Conservation (phyloP, 2,888 invertebrate genomes). For the Flexamia atlantica region DNA sequence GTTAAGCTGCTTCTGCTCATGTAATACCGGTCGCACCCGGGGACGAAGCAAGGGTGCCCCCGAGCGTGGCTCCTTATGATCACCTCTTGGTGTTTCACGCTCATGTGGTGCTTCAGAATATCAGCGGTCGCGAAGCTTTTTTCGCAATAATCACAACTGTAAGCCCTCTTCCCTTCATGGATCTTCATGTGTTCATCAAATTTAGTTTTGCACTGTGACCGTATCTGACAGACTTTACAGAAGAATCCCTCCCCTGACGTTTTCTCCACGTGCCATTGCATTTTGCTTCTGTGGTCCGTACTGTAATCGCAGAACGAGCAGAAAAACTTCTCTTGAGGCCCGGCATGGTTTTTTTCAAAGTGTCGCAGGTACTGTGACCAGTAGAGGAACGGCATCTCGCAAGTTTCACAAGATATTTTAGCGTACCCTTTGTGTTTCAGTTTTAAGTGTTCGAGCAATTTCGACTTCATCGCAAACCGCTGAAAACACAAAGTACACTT, state of each 20-base stretch:
- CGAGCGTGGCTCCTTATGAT: not conserved
- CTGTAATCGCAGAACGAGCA: conserved; percentile 51
- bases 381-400: conserved; percentile 36
- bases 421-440: conserved; percentile 29
- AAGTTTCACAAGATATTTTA: conserved; percentile 27
- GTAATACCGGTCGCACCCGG: conserved; percentile 15
- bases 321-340: not conserved
- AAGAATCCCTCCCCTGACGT: conserved; percentile 36
- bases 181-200: conserved; percentile 43
- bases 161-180: conserved; percentile 22
- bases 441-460: conserved; percentile 28
- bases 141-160: conserved; percentile 24
- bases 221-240: conserved; percentile 30
- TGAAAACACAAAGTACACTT: conserved; percentile 45
- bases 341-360: conserved; percentile 23
- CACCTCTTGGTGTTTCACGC: not conserved
- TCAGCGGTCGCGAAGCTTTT: not conserved
- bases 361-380: conserved; percentile 18
- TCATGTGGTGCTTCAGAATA: conserved; percentile 16
- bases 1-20: not conserved
- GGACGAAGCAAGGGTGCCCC: conserved; percentile 16
- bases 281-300: conserved; percentile 1
- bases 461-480: conserved; percentile 3
- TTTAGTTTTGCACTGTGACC: conserved; percentile 20
- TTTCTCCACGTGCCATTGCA: conserved; percentile 50